Base-by-base conservation (phyloP, 2,797 vertebrate species). In the Falco cherrug region DNA sequence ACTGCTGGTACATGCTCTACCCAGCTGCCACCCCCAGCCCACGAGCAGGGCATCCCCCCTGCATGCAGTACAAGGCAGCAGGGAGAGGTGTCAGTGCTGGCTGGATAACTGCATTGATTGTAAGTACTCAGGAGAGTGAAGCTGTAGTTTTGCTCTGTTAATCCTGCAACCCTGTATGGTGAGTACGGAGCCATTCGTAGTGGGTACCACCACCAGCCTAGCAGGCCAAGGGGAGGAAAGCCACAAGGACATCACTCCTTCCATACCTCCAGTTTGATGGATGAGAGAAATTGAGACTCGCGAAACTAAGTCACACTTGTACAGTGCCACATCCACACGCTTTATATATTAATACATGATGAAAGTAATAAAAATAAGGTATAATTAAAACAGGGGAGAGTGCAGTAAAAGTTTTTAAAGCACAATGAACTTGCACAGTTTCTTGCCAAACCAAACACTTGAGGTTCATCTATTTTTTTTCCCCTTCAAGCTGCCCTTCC, bases 391-490 rank as follows among this genome's bases (percentile, higher is more conserved):
- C 15, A 78, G 47, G 22, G 16, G 54, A 75, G 69, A 87, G 79
- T 6, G 50, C 54, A 76, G 14, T 83, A 78, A 81, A 92, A 77
- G 57, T 59, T 95, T 90, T 87, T 75, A 91, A 87, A 84, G 90
- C 41, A 37, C 75, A 87, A 57, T 2, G 9, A 94, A 76, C 57
- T 87, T 59, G 60, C 45, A 37, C 56, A 79, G 70, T 45, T 93
- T 35, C 60, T 67, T 95, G 93, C 94, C 93, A 96, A 97, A 77
- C 57, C 70, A 96, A 95, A 91, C 90, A 91, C 86, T 48, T 37
- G 78, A 95, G 69, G 89, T 89, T 95, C 81, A 83, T 83, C 86
- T 90, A 47, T 21, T 81, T 84, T 79, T 74, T 67, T 51, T 3
- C 2, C 31, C 26, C 53, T 90, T 70, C 39, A 22, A 63, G 73